phyloP scores from a whole-genome alignment of 2,888 invertebrate species.

The Drosophila birchii region DNA sequence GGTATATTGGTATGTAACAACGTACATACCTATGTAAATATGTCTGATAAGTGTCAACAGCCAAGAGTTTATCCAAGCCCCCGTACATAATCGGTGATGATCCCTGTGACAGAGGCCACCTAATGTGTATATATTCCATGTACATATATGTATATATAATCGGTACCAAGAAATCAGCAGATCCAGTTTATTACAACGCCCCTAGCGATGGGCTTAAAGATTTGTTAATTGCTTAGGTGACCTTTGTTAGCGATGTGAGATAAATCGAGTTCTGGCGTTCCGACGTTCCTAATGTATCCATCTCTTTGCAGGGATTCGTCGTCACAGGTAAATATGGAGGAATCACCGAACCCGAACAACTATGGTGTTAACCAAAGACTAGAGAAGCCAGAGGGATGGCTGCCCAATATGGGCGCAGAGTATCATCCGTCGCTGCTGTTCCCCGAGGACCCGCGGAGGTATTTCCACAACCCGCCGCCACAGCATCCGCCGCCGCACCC shows the following conservation, averaged over 20 bases:
- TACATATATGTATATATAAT: not conserved
- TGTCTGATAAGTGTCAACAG: conserved; percentile 37
- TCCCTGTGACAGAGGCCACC: not conserved
- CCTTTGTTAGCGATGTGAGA: conserved; percentile 27
- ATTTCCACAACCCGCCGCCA: conserved; percentile 29
- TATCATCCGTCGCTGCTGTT: conserved; percentile 28
- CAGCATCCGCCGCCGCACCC: conserved; percentile 3
- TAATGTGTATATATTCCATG: not conserved
- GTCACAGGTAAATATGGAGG: conserved; percentile 38
- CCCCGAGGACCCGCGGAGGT: conserved; percentile 33
- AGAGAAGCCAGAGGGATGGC: conserved; percentile 36
- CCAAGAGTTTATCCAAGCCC: conserved; percentile 28
- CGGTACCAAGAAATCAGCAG: conserved; percentile 8
- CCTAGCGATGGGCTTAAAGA: conserved; percentile 18
- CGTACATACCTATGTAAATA: conserved; percentile 25
- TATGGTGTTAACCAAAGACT: conserved; percentile 34
- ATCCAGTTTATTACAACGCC: conserved; percentile 30
- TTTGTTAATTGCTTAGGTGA: conserved; percentile 25
- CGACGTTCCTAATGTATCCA: not conserved
- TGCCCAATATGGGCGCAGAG: conserved; percentile 24
- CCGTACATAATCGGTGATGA: conserved; percentile 6
- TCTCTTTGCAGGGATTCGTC: conserved; percentile 24
- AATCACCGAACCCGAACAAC: conserved; percentile 20
- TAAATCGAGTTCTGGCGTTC: conserved; percentile 7
- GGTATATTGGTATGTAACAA: conserved; percentile 35